These are phyloP conservation scores for Eristalis pertinax DNA, from an alignment of 2,888 invertebrate species.

Conservation along the genomic window DNA sequence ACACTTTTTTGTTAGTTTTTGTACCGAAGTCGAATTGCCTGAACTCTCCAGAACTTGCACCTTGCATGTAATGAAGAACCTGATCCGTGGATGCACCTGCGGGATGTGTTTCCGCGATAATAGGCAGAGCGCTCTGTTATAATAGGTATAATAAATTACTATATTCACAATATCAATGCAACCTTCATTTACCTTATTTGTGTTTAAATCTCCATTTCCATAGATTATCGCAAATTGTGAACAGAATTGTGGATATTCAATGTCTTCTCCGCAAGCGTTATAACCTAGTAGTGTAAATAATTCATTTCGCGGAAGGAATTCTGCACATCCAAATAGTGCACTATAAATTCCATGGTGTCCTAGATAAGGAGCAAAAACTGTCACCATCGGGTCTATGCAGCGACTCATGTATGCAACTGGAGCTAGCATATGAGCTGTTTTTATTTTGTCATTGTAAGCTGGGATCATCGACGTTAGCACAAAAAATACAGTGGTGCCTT, in stretches of 20 bases:
- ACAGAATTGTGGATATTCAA: conserved; percentile 81
- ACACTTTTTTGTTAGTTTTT: conserved; percentile 75
- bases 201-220: conserved; percentile 74
- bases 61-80: conserved; percentile 77
- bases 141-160: neutral
- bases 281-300: conserved; percentile 82
- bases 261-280: conserved; percentile 79
- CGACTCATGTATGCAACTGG: conserved; percentile 82
- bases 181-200: conserved; percentile 71
- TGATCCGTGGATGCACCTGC: conserved; percentile 77
- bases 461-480: conserved; percentile 75
- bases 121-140: conserved; percentile 73
- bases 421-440: conserved; percentile 77
- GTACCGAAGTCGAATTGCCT: conserved; percentile 75
- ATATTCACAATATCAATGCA: neutral
- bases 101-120: conserved; percentile 77
- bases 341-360: conserved; percentile 74
- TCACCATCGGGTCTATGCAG: conserved; percentile 81
- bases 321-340: conserved; percentile 79
- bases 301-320: conserved; percentile 84
- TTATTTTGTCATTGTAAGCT: conserved; percentile 77
- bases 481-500: conserved; percentile 76
- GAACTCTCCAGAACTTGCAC: conserved; percentile 75
- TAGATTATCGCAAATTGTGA: conserved; percentile 83
- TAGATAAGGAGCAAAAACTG: conserved; percentile 79